Evolutionary conservation across 2,113 vertebrate genomes (phyloP).

Genomic region (Dromaius novaehollandiae): DNA sequence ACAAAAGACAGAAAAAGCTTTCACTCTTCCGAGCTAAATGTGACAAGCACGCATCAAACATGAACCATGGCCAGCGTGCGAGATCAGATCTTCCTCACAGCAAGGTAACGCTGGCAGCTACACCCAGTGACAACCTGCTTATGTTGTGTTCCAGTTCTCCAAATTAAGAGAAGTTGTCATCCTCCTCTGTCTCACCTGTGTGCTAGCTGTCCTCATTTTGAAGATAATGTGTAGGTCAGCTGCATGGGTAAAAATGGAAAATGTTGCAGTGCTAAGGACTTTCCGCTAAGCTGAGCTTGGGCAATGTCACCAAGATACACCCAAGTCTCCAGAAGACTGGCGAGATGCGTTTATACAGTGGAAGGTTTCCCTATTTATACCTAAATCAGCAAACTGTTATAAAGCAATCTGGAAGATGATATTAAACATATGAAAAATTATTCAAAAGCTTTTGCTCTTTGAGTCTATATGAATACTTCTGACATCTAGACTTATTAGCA

Average conservation of each 20-base stretch:
- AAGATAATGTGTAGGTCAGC: rapidly evolving
- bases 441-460: neutral
- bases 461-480: neutral
- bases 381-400: neutral
- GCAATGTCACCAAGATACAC: too few relatives aligned
- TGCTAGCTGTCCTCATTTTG: neutral
- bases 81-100: neutral
- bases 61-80: rapidly evolving
- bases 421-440: neutral
- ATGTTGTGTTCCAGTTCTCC: neutral
- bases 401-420: neutral
- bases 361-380: neutral
- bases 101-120: neutral
- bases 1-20: neutral
- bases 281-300: neutral
- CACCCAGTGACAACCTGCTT: rapidly evolving
- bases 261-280: neutral
- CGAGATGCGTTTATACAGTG: neutral
- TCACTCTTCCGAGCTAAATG: neutral
- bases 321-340: too few relatives aligned
- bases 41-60: neutral
- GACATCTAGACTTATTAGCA: neutral
- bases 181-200: neutral
- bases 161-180: neutral
- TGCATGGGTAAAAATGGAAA: neutral